phyloP scores from a whole-genome alignment of 2,113 vertebrate genomes.

The Sturnus vulgaris region DNA sequence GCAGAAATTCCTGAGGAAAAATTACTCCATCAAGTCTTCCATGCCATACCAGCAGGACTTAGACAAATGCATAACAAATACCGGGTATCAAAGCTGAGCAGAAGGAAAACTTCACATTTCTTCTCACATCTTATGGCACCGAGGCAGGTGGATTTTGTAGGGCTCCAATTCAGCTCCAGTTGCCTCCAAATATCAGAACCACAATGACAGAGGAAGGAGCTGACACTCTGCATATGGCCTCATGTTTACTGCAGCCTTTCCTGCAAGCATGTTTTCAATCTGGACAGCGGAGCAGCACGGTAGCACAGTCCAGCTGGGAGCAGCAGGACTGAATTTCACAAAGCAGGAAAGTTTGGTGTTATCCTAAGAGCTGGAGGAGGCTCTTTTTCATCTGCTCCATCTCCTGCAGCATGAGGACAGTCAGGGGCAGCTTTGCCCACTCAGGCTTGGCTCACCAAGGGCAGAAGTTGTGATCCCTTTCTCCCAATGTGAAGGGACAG shows the following conservation, averaged over 20 bases:
- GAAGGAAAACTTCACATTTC: slow-evolving; percentile 1
- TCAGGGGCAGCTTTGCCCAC: neutral
- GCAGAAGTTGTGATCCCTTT: neutral
- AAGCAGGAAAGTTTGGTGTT: neutral
- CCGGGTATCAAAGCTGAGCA: neutral
- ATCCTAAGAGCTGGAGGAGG: neutral
- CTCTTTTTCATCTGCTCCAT: neutral
- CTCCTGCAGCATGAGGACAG: neutral
- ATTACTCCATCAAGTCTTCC: neutral
- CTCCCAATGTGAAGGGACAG: neutral
- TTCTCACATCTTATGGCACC: neutral
- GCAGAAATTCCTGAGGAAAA: neutral
- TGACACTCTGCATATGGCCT: slow-evolving; percentile 19
- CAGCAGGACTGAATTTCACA: neutral
- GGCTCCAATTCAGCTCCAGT: neutral
- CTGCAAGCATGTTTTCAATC: neutral
- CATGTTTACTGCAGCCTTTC: neutral
- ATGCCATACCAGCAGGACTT: neutral
- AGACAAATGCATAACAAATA: neutral
- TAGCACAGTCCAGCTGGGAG: neutral
- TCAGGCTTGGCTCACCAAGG: neutral
- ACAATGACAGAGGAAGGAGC: neutral
- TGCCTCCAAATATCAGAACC: slow-evolving; percentile 1
- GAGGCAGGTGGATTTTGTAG: slow-evolving; percentile 47
- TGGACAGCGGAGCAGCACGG: neutral